Base-by-base conservation (phyloP, 2,113 vertebrate species). In the Vulpes vulpes region DNA sequence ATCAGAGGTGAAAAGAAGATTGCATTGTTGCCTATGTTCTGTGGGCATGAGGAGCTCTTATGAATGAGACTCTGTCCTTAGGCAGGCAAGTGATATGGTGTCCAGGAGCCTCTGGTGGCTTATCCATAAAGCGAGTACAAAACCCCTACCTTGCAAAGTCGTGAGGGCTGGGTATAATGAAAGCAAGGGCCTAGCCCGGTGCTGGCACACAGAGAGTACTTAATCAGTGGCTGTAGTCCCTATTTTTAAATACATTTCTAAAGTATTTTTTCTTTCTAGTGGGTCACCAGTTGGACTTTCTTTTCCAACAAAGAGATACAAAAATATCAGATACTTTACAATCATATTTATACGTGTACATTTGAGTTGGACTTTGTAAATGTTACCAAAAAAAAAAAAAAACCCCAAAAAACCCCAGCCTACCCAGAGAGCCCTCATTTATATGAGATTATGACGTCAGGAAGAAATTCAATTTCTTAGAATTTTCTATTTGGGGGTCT, bases 241-340 rank as follows among this genome's bases (percentile, higher is more conserved):
- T 79, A 17, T 49, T 81, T 55, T 91, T 51, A 86, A 93, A 57
- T 57, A 74, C 43, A 59, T n/a, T 89, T 64, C 53, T 5, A 16
- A 89, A 86, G 57, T 57, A 27, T 15, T 30, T 79, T 71, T 43
- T 43, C 64, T n/a, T 11, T 16, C 55, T 64, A 27, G 32, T 71
- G 74, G 71, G 32, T 97, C 14, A 80, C 53, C 53, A 85, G 85
- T 73, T 43, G 43, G 43, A n/a, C n/a, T 83, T 57, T 91, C 59
- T 92, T 96, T 93, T 87, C 96, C 53, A 90, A 91, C 14, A 91
- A 60, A 96, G 67, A 96, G 32, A 30, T 38, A 43, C 22, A 91
- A 78, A 95, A 95, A 38, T 69, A 49, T 62, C 73, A 84, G 74
- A 49, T 84, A 90, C 8, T 71, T 81, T 30, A 55, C 23, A 25